Percentiles rank a stretch among this genome's conserved stretches.
phyloP scores from a whole-genome alignment of 1,140 invertebrate species.

The Antheraea mylitta region DNA sequence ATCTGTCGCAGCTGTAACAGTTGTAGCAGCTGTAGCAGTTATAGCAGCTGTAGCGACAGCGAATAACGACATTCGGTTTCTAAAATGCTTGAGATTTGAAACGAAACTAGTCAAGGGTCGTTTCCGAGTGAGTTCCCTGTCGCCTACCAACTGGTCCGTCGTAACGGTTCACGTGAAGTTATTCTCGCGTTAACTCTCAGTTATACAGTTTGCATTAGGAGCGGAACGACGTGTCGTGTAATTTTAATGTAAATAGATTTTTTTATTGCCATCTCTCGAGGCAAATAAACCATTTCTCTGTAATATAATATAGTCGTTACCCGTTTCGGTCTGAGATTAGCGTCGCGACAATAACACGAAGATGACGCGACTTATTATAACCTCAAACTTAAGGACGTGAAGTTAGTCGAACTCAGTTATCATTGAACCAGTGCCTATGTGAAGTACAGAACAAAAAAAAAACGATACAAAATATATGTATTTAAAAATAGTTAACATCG shows the following conservation, averaged over 20 bases:
- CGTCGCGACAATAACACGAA: conserved; percentile 46
- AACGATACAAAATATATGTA: conserved; percentile 20
- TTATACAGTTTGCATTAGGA: conserved; percentile 14
- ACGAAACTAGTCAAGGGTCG: no score
- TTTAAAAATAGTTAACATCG: conserved; percentile 26
- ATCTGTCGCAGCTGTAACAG: no score
- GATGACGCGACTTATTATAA: conserved; percentile 31
- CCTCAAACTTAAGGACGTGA: conserved; percentile 4
- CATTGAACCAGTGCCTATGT: conserved; percentile 44
- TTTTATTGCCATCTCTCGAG: neutral
- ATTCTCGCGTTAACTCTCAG: conserved; percentile 40
- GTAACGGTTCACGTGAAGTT: conserved; percentile 38
- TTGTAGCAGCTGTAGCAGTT: no score
- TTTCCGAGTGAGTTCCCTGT: no score
- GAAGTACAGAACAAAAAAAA: conserved; percentile 31
- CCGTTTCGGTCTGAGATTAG: conserved; percentile 43
- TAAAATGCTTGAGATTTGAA: no score
- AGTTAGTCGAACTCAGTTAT: conserved; percentile 6
- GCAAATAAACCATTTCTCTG: neutral
- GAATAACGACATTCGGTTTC: no score
- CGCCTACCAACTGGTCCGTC: conserved; percentile 16
- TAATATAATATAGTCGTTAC: neutral
- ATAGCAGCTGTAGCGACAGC: no score
- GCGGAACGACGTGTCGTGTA: neutral
- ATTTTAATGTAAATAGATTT: conserved; percentile 33